Percentiles rank a stretch among this genome's conserved stretches.
Conservation (phyloP, 1,140 invertebrate species). For the Lysiphlebus fabarum region DNA sequence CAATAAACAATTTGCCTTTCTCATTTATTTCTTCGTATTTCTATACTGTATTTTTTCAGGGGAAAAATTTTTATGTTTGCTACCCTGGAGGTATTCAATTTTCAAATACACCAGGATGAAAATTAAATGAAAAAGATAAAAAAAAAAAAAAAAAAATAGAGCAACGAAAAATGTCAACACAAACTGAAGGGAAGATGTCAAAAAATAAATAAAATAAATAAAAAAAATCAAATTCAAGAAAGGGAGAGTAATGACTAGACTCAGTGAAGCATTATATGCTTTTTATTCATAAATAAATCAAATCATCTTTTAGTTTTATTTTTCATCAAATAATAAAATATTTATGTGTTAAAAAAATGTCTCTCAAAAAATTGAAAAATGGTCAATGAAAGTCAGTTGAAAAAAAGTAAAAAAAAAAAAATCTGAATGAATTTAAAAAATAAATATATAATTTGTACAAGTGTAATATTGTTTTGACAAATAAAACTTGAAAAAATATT, state of each 20-base stretch:
- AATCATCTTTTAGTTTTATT: slow-evolving; percentile 15
- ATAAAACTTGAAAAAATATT: too few relatives aligned
- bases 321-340: too few relatives aligned
- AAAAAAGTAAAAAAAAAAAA: too few relatives aligned
- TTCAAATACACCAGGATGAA: neutral
- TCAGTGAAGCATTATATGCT: slow-evolving; percentile 18
- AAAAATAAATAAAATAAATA: neutral
- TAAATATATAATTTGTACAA: too few relatives aligned
- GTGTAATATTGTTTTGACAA: too few relatives aligned
- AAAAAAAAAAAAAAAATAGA: neutral
- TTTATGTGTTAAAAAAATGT: too few relatives aligned
- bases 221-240: neutral
- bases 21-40: slow-evolving; percentile 30
- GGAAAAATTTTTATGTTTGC: too few relatives aligned
- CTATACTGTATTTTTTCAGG: slow-evolving; percentile 5
- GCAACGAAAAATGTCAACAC: neutral
- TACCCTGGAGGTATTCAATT: neutral
- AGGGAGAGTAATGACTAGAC: slow-evolving; percentile 5
- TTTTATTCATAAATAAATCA: slow-evolving; percentile 26
- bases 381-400: too few relatives aligned
- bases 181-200: too few relatives aligned
- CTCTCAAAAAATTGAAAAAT: too few relatives aligned
- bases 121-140: neutral
- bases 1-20: slow-evolving; percentile 38
- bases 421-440: too few relatives aligned